Conservation (phyloP, 2,888 invertebrate species). For the Spisula solida region DNA sequence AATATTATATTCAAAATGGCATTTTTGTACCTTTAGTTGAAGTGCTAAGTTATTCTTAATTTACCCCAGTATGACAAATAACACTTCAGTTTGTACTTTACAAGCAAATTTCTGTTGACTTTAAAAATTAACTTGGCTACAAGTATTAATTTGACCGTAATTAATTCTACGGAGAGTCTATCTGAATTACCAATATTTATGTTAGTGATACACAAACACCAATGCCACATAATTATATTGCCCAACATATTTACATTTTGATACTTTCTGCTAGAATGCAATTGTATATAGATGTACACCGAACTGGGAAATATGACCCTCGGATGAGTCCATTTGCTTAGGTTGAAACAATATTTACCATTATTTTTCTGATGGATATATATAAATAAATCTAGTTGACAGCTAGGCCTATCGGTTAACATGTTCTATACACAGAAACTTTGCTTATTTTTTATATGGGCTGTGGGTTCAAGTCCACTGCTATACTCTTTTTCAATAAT, state of each 20-base stretch:
- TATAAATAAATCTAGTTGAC: too few species aligned
- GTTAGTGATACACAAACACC: neutral
- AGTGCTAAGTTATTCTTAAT: neutral
- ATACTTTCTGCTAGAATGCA: conserved; percentile 13
- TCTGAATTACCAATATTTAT: neutral
- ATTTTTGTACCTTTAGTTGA: neutral
- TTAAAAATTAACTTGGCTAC: neutral
- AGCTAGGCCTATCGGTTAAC: too few species aligned
- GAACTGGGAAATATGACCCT: too few species aligned
- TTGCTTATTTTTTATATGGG: too few species aligned
- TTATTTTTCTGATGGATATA: too few species aligned
- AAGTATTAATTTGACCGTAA: conserved; percentile 12
- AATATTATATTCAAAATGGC: neutral
- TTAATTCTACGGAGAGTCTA: neutral
- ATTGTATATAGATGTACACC: too few species aligned
- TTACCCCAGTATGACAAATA: neutral
- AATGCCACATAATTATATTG: neutral
- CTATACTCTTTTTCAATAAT: too few species aligned
- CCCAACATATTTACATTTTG: neutral
- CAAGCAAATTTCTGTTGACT: conserved; percentile 1
- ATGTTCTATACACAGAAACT: too few species aligned
- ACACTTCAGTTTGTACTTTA: conserved; percentile 14
- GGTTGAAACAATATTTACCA: too few species aligned
- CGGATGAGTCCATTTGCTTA: too few species aligned
- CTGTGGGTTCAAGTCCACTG: too few species aligned